phyloP scores from a whole-genome alignment of 1,140 invertebrate species.

The Camponotus pennsylvanicus region DNA sequence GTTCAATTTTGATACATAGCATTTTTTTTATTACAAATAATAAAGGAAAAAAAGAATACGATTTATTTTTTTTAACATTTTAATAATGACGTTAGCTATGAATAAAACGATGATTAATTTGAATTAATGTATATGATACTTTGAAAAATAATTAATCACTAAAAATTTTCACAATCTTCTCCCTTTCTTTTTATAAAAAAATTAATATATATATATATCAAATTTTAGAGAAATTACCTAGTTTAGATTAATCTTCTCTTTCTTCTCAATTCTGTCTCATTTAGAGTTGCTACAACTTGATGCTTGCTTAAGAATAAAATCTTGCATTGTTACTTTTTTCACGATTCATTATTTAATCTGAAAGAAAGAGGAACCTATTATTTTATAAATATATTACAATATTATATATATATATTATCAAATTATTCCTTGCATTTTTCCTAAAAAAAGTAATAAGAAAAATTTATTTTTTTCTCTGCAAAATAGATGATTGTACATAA shows the following conservation, averaged over 20 bases:
- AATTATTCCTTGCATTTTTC: neutral
- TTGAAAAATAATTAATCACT: neutral
- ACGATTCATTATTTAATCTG: neutral
- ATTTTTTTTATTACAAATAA: neutral
- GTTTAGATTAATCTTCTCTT: neutral
- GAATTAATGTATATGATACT: neutral
- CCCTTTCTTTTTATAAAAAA: neutral
- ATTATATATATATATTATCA: neutral
- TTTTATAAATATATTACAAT: neutral
- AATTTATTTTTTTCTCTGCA: neutral
- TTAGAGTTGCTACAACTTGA: neutral
- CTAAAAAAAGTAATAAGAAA: neutral
- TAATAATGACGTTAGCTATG: neutral
- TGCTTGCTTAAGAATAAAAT: neutral
- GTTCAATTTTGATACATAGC: neutral
- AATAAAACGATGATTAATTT: neutral
- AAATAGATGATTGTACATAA: neutral
- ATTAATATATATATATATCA: neutral
- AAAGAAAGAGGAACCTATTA: neutral
- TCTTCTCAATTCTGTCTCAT: neutral
- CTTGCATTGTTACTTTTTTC: neutral
- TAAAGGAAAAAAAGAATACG: neutral
- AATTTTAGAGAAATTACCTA: neutral
- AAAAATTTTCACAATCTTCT: neutral
- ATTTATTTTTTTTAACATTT: neutral